phyloP scores from a whole-genome alignment of 92 coral and sea anemone species.

The Epizoanthus fatuus region DNA sequence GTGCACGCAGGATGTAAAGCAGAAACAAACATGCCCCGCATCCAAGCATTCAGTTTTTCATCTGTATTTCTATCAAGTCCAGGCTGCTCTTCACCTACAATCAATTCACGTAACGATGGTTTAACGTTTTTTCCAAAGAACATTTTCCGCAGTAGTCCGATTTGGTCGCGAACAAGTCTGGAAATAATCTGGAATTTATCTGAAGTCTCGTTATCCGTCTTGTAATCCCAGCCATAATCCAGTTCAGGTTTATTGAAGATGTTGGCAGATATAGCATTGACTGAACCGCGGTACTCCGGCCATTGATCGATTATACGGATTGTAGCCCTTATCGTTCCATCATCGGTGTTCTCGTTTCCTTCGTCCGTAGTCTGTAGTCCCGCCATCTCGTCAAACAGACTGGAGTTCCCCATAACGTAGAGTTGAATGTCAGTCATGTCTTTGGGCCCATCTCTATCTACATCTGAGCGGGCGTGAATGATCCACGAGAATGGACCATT shows the following conservation, averaged over 20 bases:
- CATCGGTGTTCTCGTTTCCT: not conserved
- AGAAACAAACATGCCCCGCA: slow-evolving; percentile 58
- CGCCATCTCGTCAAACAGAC: slow-evolving; percentile 58
- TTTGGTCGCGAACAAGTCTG: slow-evolving; percentile 57
- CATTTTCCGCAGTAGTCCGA: slow-evolving; percentile 51
- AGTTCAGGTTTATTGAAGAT: slow-evolving; percentile 62
- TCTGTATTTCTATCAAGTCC: slow-evolving; percentile 50
- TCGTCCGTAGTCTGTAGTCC: slow-evolving; percentile 37
- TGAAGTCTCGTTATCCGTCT: slow-evolving; percentile 39
- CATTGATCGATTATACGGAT: slow-evolving; percentile 66
- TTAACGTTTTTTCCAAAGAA: slow-evolving; percentile 51
- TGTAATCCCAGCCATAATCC: slow-evolving; percentile 65
- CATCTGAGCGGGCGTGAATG: slow-evolving; percentile 46
- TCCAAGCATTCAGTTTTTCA: slow-evolving; percentile 55
- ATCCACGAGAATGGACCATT: slow-evolving; percentile 73
- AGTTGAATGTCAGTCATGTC: slow-evolving; percentile 60
- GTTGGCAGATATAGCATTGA: slow-evolving; percentile 35
- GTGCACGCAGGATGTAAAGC: slow-evolving; percentile 67
- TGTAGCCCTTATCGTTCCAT: slow-evolving; percentile 41
- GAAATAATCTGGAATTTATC: slow-evolving; percentile 39
- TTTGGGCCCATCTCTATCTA: slow-evolving; percentile 42
- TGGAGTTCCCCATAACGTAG: slow-evolving; percentile 67
- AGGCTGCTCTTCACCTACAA: slow-evolving; percentile 57
- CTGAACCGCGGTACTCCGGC: slow-evolving; percentile 65
- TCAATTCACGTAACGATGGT: slow-evolving; percentile 15